Percentiles rank a stretch among this genome's conserved stretches.
These are phyloP conservation scores for Coreoperca whiteheadi DNA, from an alignment of 2,113 vertebrate genomes.

Conservation along the genomic window DNA sequence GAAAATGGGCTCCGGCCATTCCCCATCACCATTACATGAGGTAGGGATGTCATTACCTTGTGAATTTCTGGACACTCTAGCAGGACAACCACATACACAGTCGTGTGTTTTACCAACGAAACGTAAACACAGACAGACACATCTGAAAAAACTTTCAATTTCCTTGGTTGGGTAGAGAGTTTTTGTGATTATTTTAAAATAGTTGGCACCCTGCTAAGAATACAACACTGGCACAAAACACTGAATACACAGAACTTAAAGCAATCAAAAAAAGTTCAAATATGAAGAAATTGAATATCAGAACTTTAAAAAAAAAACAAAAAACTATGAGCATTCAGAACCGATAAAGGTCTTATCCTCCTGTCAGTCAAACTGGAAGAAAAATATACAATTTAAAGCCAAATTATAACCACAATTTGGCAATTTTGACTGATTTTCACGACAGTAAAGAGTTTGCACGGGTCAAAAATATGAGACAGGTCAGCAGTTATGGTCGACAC, in stretches of 20 bases:
- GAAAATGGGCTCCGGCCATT: constrained; percentile 50
- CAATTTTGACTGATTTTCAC: neutral
- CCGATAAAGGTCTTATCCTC: neutral
- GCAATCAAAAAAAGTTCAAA: neutral
- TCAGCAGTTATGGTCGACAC: neutral
- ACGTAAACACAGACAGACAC: neutral
- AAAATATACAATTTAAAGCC: neutral
- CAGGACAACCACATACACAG: constrained; percentile 16
- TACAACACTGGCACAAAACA: neutral
- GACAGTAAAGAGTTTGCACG: neutral
- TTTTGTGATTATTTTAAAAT: constrained; percentile 11
- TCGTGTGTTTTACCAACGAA: constrained; percentile 17
- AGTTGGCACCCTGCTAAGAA: neutral
- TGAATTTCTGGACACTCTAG: constrained; percentile 39
- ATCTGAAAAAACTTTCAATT: constrained; percentile 7
- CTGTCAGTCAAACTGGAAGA: neutral
- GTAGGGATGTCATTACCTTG: constrained; percentile 65
- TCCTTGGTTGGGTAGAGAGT: neutral
- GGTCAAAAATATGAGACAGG: too few species aligned
- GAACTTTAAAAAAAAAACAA: neutral
- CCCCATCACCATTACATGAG: constrained; percentile 59
- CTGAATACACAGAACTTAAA: neutral
- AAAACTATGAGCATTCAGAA: neutral
- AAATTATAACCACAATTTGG: neutral
- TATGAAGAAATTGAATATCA: neutral